Base-by-base conservation (phyloP, 2,113 vertebrate species). In the Ochotona curzoniae region DNA sequence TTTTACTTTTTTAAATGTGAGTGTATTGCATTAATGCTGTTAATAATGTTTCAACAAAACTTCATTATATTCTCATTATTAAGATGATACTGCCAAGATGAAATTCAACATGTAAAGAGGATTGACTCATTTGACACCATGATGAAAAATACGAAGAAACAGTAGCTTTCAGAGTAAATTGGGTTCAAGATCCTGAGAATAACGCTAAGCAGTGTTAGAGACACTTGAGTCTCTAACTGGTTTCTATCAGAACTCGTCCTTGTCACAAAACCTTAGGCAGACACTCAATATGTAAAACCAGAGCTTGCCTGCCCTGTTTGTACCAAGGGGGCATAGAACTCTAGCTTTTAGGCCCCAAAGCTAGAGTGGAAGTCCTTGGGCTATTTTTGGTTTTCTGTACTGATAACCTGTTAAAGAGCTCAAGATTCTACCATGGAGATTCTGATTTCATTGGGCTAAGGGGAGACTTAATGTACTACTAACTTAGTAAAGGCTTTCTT, bases 1-100 rank as follows among this genome's bases (percentile, higher is more conserved):
- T 76, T 94, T 91, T 70, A 88, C 80, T 83, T 92, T 90, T 93
- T 90, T 85, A 92, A 95, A 96, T 95, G 80, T 89, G 87, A 90
- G 49, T 78, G 25, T 88, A 70, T 32, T 82, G 71, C 73, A 91
- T 14, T 83, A 74, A 90, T 82, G n/a, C 2, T 54, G 89, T 89
- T 94, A 87, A 87, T 90, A 73, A 83, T 61, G 49, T 73, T 76
- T 92, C 84, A 86, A 82, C 11, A 83, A 91, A 93, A 67, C 7
- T 74, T 82, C 4, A 66, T 80, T 79, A 92, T 82, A 21, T 79
- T 90, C n/a, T 47, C 74, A 83, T 75, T 80, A 75, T 57, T 83
- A 87, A 75, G 18, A 57, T 61, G 13, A 3, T 51, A 83, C 64
- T 91, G 94, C 73, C 28, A 73, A 92, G 81, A 81, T 73, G 66